A percentile compares a stretch with the other conserved stretches of the same genome.
Evolutionary conservation across 2,888 invertebrate species (phyloP).

Genomic region (Galerucella nymphaeae): DNA sequence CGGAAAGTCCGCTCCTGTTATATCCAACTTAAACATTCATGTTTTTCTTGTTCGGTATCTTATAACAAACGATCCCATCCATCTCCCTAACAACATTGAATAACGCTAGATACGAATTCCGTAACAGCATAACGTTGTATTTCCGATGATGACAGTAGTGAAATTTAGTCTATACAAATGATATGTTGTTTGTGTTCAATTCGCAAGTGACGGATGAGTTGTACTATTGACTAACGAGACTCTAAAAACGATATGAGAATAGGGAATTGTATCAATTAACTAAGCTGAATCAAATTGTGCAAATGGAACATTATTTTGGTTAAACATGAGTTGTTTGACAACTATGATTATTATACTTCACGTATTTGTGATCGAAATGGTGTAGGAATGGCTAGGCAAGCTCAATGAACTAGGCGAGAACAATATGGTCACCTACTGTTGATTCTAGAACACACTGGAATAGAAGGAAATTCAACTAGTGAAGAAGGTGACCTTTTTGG

Average conservation of each 20-base stretch:
- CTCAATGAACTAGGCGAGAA: no score
- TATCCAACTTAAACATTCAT: neutral
- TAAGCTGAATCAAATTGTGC: neutral
- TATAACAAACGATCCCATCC: slow-evolving; percentile 8
- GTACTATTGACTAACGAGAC: neutral
- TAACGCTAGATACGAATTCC: neutral
- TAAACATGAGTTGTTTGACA: no score
- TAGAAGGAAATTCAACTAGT: no score
- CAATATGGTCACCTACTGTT: no score
- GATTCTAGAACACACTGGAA: no score
- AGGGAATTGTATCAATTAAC: neutral
- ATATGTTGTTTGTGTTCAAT: neutral
- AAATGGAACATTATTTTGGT: no score
- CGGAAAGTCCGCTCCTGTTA: neutral
- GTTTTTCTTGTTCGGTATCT: slow-evolving; percentile 7
- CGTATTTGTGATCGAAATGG: no score
- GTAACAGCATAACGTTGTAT: slow-evolving; percentile 8
- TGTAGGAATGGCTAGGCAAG: no score
- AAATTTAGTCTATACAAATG: neutral
- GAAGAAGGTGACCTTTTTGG: no score
- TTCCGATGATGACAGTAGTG: neutral
- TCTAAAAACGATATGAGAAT: neutral
- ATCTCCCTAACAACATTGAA: slow-evolving; percentile 3
- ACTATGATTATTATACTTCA: no score
- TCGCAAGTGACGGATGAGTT: neutral